A percentile compares a stretch with the other conserved stretches of the same genome.
These are phyloP conservation scores for Drosophila bocqueti DNA, from an alignment of 1,140 invertebrate species.

Conservation along the genomic window DNA sequence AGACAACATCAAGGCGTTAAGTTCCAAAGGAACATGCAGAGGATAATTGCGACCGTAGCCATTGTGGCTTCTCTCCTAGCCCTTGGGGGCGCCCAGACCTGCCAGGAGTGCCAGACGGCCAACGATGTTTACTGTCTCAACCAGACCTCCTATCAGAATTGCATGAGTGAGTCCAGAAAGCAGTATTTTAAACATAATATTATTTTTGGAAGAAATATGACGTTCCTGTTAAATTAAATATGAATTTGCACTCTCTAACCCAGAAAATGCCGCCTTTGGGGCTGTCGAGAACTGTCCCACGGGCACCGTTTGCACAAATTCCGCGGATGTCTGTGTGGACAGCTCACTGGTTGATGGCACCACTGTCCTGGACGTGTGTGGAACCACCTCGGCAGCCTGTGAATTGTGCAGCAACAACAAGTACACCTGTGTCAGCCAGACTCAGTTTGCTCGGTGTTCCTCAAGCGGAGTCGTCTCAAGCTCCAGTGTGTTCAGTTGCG, in stretches of 20 bases:
- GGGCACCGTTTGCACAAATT: slow-evolving; percentile 51
- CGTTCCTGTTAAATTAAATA: too few relatives aligned
- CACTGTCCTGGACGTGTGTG: slow-evolving; percentile 39
- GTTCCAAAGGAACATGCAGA: slow-evolving; percentile 27
- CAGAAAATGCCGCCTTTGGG: slow-evolving; percentile 14
- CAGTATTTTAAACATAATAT: too few relatives aligned
- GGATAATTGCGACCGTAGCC: slow-evolving; percentile 6
- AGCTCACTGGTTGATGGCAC: neutral
- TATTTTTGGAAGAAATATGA: too few relatives aligned
- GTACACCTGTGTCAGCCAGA: slow-evolving; percentile 60
- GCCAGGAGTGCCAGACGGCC: slow-evolving; percentile 22
- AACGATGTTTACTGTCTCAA: slow-evolving; percentile 43
- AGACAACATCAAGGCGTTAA: neutral
- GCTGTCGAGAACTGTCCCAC: slow-evolving; percentile 4
- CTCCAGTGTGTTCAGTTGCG: slow-evolving; percentile 26
- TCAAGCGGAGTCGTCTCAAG: neutral
- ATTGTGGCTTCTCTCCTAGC: slow-evolving; percentile 6
- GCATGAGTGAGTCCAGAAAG: slow-evolving; percentile 45
- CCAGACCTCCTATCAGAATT: slow-evolving; percentile 45
- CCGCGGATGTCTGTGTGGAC: slow-evolving; percentile 22
- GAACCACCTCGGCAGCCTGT: slow-evolving; percentile 7
- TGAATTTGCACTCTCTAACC: too few relatives aligned
- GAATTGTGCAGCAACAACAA: slow-evolving; percentile 13
- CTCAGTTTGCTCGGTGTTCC: slow-evolving; percentile 54
- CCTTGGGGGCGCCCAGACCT: slow-evolving; percentile 1